Evolutionary conservation across 2,113 vertebrate genomes (phyloP).

Genomic region (Patagioenas fasciata): DNA sequence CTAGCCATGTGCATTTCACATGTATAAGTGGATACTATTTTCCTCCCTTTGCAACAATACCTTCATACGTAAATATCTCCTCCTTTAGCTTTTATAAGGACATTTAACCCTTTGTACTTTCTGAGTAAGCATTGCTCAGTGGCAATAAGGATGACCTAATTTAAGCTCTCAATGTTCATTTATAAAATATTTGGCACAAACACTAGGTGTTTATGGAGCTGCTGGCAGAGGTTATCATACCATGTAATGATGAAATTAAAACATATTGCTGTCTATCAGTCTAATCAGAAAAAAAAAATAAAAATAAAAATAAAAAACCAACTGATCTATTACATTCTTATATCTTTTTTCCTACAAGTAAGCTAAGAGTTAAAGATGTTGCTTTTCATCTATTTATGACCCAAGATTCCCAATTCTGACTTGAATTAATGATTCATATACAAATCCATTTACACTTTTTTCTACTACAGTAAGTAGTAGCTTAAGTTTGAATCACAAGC

Average conservation of each 20-base stretch:
- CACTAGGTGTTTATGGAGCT: not conserved
- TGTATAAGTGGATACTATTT: not conserved
- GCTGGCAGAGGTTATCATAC: not conserved
- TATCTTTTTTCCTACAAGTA: not conserved
- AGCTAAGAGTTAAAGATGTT: slow-evolving; percentile 11
- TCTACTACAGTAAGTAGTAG: slow-evolving; percentile 10
- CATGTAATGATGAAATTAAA: not conserved
- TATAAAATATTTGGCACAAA: not conserved
- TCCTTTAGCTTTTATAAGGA: not conserved
- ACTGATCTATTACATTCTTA: too few species aligned
- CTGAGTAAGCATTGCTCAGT: not conserved
- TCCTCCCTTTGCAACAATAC: not conserved
- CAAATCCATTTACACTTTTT: slow-evolving; percentile 28
- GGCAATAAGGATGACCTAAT: not conserved
- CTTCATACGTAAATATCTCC: not conserved
- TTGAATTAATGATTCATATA: slow-evolving; percentile 50
- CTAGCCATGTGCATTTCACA: not conserved
- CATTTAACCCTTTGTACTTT: not conserved
- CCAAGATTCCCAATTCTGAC: not conserved
- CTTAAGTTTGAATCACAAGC: slow-evolving; percentile 43
- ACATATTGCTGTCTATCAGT: too few species aligned
- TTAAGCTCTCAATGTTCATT: not conserved
- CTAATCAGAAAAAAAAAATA: not conserved
- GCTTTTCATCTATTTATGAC: not conserved
- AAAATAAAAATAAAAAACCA: too few species aligned